Percentiles rank a stretch among this genome's conserved stretches.
These are phyloP conservation scores for Caenorhabditis sp. DNA, from an alignment of 2,888 invertebrate species.

Conservation along the genomic window DNA sequence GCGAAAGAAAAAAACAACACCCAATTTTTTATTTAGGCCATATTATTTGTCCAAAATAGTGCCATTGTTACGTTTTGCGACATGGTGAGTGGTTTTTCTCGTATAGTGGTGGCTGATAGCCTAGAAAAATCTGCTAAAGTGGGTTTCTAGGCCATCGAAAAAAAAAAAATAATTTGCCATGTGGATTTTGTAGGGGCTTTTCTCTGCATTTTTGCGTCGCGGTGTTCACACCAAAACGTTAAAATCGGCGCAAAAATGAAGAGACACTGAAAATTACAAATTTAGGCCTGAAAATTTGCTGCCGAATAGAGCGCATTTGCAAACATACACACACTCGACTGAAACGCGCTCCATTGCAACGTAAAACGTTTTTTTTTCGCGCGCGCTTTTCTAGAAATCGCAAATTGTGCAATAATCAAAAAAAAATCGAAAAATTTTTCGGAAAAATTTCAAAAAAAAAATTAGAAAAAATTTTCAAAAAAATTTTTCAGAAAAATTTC, in stretches of 20 bases:
- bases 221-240: no score
- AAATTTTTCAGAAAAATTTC: no score
- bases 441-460: no score
- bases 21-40: background rate
- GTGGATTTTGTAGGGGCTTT: background rate
- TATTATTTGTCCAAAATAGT: slow-evolving; percentile 1
- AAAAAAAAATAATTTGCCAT: background rate
- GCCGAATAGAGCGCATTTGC: slow-evolving; percentile 8
- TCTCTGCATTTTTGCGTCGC: background rate
- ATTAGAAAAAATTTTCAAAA: no score
- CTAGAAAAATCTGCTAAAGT: no score
- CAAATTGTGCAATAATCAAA: no score
- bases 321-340: background rate
- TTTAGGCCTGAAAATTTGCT: background rate
- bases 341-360: background rate
- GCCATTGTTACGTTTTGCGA: background rate
- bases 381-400: no score
- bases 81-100: background rate
- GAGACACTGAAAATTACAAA: background rate
- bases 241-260: no score
- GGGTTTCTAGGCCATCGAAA: no score
- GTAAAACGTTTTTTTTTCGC: background rate
- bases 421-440: no score
- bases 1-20: background rate
- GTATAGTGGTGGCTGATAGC: no score